Evolutionary conservation across 1,140 invertebrate genomes (phyloP).

Genomic region (Papilio polytes): DNA sequence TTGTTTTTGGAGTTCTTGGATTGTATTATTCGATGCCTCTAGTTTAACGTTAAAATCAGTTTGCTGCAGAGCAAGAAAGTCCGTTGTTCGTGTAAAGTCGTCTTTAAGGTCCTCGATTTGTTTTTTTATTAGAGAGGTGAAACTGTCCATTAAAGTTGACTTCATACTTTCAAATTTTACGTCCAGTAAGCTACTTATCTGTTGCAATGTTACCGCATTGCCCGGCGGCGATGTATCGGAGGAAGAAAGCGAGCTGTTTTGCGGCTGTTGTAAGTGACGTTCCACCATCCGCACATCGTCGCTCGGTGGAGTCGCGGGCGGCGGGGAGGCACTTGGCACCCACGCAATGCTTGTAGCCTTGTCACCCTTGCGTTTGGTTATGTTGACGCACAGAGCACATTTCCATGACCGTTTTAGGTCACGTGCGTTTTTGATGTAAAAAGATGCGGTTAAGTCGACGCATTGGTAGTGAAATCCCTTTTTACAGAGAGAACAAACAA

Average conservation of each 20-base stretch:
- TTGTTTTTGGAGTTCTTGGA: slow-evolving; percentile 24
- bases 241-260: background rate
- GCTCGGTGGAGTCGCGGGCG: too few relatives aligned
- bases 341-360: too few relatives aligned
- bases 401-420: too few relatives aligned
- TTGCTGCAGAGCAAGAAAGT: slow-evolving; percentile 39
- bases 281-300: background rate
- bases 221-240: background rate
- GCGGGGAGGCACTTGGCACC: too few relatives aligned
- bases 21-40: slow-evolving; percentile 3
- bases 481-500: too few relatives aligned
- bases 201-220: background rate
- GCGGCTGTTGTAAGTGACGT: background rate
- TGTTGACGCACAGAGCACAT: too few relatives aligned
- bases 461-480: too few relatives aligned
- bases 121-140: slow-evolving; percentile 10
- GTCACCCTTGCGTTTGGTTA: too few relatives aligned
- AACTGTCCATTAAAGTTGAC: background rate
- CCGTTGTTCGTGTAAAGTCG: slow-evolving; percentile 36
- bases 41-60: background rate
- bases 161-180: background rate
- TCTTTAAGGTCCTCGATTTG: slow-evolving; percentile 2
- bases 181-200: background rate
- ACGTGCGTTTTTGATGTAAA: too few relatives aligned
- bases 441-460: too few relatives aligned